phyloP scores from a whole-genome alignment of 2,888 invertebrate species.

The Tridacna gigas region DNA sequence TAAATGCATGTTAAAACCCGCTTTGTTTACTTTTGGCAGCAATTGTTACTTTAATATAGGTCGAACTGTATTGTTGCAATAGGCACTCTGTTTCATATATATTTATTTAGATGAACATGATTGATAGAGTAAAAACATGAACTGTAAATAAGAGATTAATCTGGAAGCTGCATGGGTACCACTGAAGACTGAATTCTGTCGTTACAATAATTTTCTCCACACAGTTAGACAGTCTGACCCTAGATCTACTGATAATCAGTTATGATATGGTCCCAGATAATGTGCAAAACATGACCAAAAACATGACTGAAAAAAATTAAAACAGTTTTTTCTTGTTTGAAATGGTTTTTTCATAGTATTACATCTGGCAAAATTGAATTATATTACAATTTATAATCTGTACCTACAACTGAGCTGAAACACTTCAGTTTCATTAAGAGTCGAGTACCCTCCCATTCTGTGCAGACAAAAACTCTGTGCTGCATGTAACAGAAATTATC shows the following conservation, averaged over 20 bases:
- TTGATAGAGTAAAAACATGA: too few species aligned
- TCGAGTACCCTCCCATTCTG: background rate
- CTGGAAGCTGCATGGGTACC: too few species aligned
- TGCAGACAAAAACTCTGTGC: background rate
- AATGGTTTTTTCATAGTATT: background rate
- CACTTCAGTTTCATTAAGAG: background rate
- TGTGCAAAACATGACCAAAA: background rate
- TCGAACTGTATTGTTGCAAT: too few species aligned
- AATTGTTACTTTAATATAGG: too few species aligned
- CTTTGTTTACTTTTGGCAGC: too few species aligned
- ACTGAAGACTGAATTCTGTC: too few species aligned
- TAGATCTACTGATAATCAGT: background rate
- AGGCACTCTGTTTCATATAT: too few species aligned
- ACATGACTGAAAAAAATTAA: background rate
- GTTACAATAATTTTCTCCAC: too few species aligned
- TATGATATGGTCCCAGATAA: background rate
- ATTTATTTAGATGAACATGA: too few species aligned
- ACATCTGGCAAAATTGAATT: background rate
- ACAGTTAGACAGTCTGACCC: too few species aligned
- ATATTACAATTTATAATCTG: conserved; percentile 3
- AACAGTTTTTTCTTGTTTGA: background rate
- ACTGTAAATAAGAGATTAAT: too few species aligned
- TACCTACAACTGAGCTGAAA: conserved; percentile 4
- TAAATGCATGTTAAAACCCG: too few species aligned
- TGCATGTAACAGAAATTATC: conserved; percentile 1